A percentile compares a stretch with the other conserved stretches of the same genome.
Evolutionary conservation across 2,888 invertebrate genomes (phyloP).

Genomic region (Spialia ferax): DNA sequence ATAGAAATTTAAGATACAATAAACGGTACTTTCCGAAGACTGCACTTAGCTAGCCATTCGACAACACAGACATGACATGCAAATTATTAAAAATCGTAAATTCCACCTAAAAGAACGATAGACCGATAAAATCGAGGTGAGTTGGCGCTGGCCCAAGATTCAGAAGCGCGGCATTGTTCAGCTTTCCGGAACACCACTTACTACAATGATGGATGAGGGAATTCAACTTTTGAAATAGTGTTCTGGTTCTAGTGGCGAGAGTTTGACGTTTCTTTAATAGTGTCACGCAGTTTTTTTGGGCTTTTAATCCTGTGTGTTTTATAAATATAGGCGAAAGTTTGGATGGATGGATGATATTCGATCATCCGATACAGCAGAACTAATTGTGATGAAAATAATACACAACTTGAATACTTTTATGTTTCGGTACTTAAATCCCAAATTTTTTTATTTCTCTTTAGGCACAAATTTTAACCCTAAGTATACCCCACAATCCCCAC

Average conservation of each 20-base stretch:
- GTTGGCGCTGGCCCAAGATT: conserved; percentile 52
- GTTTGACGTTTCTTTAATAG: conserved; percentile 3
- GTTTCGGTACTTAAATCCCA: too few species aligned
- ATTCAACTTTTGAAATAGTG: conserved; percentile 15
- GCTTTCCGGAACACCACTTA: conserved; percentile 19
- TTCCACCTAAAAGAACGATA: conserved; percentile 43
- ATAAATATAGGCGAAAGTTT: too few species aligned
- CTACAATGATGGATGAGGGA: conserved; percentile 8
- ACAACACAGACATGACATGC: conserved; percentile 37
- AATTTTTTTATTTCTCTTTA: too few species aligned
- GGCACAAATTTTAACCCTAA: too few species aligned
- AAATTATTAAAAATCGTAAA: conserved; percentile 50
- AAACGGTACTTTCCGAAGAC: neutral
- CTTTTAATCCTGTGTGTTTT: too few species aligned
- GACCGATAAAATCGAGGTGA: conserved; percentile 43
- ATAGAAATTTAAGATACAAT: neutral
- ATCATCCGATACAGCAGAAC: too few species aligned
- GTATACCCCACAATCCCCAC: too few species aligned
- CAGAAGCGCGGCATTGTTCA: conserved; percentile 38
- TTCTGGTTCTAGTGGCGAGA: neutral
- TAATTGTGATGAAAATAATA: too few species aligned
- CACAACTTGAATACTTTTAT: too few species aligned
- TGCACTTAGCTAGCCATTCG: neutral
- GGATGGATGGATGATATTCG: too few species aligned
- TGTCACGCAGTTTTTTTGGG: neutral